Base-by-base conservation (phyloP, 37 sponge, comb jelly and placozoan species). In the Bolinopsis microptera region DNA sequence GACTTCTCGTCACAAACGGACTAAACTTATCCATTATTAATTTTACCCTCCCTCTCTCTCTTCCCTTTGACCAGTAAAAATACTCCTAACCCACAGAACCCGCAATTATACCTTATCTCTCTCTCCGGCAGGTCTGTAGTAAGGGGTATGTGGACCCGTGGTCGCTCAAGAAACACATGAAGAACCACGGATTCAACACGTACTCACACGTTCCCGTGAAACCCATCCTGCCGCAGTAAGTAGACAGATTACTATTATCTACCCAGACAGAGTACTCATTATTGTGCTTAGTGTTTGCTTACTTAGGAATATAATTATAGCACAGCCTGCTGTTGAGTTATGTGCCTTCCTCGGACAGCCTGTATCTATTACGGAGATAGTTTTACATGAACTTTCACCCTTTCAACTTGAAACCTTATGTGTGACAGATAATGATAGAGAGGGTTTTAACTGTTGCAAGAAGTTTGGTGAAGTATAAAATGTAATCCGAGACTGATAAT, bases 121-220 rank as follows among this genome's bases (percentile, higher is more conserved):
- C 61, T 48, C 61, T 48, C 9, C 13, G 1, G 21, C 82, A 80
- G 82, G 82, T 80, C 23, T 80, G 82, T 37, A 30, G 32, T 13
- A 80, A 80, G 82, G 82, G 82, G 22, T 80, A 80, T 30, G 82
- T 80, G 16, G 82, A 80, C 38, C 82, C 82, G 35, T 80, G 82
- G 82, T 80, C 82, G 38, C 82, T 80, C 32, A 80, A 80, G 82
- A 80, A 80, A 22, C 82, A 80, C 38, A 80, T 80, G 82, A 80
- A 80, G 82, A 80, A 80, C 38, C 82, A 80, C 23, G 82, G 82
- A 8, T 80, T 80, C 82, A 80, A 80, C 82, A 80, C 82, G 1
- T 80, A 80, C 82, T 35, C 36, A 16, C 82, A 80, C 32, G 38
- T 80, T 35, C 82, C 35, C 8, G 38, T 80, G 82, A 80, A 80